Evolutionary conservation across 2,888 invertebrate genomes (phyloP), one percentile per base, ranked within the genome.

Genomic region (Smittia aterrima): DNA sequence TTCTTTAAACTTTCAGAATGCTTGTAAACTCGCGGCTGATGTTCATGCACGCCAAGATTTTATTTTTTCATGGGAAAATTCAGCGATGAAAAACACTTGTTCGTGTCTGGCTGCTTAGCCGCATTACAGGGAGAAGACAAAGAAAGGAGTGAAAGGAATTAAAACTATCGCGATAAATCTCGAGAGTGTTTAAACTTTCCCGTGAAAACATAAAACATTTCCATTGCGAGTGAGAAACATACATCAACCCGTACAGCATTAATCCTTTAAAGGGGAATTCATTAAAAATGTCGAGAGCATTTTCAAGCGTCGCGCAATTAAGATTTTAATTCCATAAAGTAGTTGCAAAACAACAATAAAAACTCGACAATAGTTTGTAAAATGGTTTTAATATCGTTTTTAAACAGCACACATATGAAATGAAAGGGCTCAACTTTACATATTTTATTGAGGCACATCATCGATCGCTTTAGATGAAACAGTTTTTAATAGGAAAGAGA

Each of bases 151-250:
- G 7, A 64, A 62, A 41, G 22, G 68, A 40, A 68, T 68, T 68
- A 68, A 68, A 68, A 24, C 68, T 68, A 68, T 41, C 24, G 40
- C 40, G 40, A 68, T 68, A 68, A 68, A 68, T 47, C 41, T 66
- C 25, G 13, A 11, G 58, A 53, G 58, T 16, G 58, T 22, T 22
- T 22, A 58, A 58, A 58, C 20, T 58, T 22, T 58, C 2, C 47
- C n/a, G 47, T n/a, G 47, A 16, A 47, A 47, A 47, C 47, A 47
- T 47, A 47, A 47, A 47, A n/a, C 47, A 47, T 47, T 47, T 47
- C 16, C 47, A 47, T n/a, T 47, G 47, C n/a, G 32, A 32, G 32
- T 32, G 32, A 3, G 11, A 2, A 47, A 16, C 47, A 47, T 47
- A 47, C 16, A 47, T 47, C 47, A 47, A 47, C 11, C 16, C 7